Evolutionary conservation across 2,888 invertebrate genomes (phyloP), one percentile per base, ranked within the genome.

Genomic region (Parochlus steinenii): DNA sequence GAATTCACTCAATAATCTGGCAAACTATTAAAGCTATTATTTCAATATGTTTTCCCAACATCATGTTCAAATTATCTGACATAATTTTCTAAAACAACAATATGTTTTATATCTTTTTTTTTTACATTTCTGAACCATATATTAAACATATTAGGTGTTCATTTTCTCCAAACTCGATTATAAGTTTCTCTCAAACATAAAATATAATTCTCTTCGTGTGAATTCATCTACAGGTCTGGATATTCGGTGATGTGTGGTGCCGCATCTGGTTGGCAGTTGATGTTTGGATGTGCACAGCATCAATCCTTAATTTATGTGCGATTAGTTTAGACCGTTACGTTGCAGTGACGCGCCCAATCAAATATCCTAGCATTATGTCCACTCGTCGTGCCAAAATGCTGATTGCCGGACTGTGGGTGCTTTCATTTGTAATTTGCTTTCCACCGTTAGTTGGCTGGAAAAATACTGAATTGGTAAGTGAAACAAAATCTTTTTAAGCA

Each of bases 261-360:
- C 81, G 85, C 41, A 74, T 90, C 44, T 97, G 95, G 95, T 65
- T 97, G 42, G 93, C 95, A 0, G 76, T 93, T 38, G 97, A 97
- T 60, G 95, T 97, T 8, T 92, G 93, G 89, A 83, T 95, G 82
- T 95, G 93, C 63, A 97, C 97, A 0, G 90, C 95, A 0, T 92
- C 90, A 47, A 95, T 95, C 49, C 67, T 95, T 46, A 95, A 95
- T 61, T 70, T 95, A 37, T 92, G 92, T 55, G 93, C 89, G 48
- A 95, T 95, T 53, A 89, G 89, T 11, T 64, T 95, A 52, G 85
- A 86, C 63, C 71, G 95, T 58, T 97, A 95, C 64, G 81, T 97
- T 48, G 97, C 97, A 16, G 93, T 97, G 41, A 93, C 93, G 25
- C 69, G 90, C 36, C 97, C 97, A 1, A 85, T 97, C 49, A 83